Conservation (phyloP, 1,140 invertebrate species). For the Pectinophora gossypiella region DNA sequence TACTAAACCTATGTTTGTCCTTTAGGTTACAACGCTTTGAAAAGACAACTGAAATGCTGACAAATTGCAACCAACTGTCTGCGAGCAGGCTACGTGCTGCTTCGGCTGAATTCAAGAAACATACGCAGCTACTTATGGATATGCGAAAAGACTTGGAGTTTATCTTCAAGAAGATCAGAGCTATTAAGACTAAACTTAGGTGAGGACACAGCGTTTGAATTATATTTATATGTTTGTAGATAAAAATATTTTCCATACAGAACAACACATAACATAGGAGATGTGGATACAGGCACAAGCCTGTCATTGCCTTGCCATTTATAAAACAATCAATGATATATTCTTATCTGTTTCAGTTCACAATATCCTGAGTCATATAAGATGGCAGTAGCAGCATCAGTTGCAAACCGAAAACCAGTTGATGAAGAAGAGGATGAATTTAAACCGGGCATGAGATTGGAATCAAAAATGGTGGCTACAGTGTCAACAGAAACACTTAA, state of each 20-base stretch:
- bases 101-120: constrained; percentile 90
- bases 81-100: constrained; percentile 87
- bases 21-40: constrained; percentile 95
- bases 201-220: constrained; percentile 18
- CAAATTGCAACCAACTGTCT: constrained; percentile 94
- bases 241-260: constrained; percentile 78
- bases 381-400: constrained; percentile 77
- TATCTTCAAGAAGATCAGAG: constrained; percentile 83
- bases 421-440: constrained; percentile 69
- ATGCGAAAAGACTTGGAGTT: constrained; percentile 83
- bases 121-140: constrained; percentile 85
- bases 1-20: too few species aligned
- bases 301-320: too few species aligned
- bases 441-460: constrained; percentile 31
- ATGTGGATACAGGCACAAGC: too few species aligned
- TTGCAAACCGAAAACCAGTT: constrained; percentile 77
- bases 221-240: not conserved
- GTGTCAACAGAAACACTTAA: constrained; percentile 71
- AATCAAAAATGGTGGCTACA: constrained; percentile 68
- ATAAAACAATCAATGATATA: constrained; percentile 80
- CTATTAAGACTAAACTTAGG: constrained; percentile 88
- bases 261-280: constrained; percentile 91
- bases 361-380: constrained; percentile 92
- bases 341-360: constrained; percentile 55
- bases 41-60: constrained; percentile 98